Conservation (phyloP, 2,888 invertebrate species). For the Amiota minor region DNA sequence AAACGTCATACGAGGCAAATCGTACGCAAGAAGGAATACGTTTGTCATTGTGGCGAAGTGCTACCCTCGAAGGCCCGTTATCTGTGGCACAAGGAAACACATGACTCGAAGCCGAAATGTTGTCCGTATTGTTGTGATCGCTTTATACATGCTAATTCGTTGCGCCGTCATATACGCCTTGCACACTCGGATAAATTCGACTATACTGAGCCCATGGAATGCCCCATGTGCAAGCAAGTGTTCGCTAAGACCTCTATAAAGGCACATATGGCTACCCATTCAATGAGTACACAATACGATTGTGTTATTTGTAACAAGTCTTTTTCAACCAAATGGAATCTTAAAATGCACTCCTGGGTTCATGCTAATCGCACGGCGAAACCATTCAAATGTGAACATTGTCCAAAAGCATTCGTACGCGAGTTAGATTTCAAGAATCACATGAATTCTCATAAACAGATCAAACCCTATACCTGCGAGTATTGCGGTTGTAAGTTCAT, state of each 20-base stretch:
- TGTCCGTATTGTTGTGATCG: slow-evolving; percentile 90
- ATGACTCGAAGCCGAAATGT: slow-evolving; percentile 86
- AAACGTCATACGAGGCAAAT: slow-evolving; percentile 85
- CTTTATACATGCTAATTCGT: slow-evolving; percentile 87
- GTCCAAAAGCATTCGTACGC: slow-evolving; percentile 88
- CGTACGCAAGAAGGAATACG: slow-evolving; percentile 81
- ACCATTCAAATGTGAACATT: slow-evolving; percentile 88
- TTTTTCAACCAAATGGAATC: slow-evolving; percentile 92
- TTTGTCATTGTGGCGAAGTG: slow-evolving; percentile 86
- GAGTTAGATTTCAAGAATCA: slow-evolving; percentile 87
- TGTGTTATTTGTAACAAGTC: slow-evolving; percentile 89
- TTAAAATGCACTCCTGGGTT: slow-evolving; percentile 91
- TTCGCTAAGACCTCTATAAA: slow-evolving; percentile 86
- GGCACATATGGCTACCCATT: slow-evolving; percentile 86
- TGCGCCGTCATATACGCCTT: slow-evolving; percentile 87
- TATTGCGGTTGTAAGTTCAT: slow-evolving; percentile 92
- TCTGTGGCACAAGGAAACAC: slow-evolving; percentile 89
- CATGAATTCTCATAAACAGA: slow-evolving; percentile 88
- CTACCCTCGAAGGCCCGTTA: slow-evolving; percentile 88
- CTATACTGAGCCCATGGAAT: slow-evolving; percentile 79
- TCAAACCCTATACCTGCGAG: slow-evolving; percentile 88
- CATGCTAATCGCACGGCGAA: slow-evolving; percentile 88
- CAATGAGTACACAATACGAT: slow-evolving; percentile 82
- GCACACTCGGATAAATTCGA: slow-evolving; percentile 85
- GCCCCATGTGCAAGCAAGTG: slow-evolving; percentile 79